Evolutionary conservation across 2,113 vertebrate species (phyloP), one percentile per base, ranked within the genome.

Genomic region (Rhea pennata): DNA sequence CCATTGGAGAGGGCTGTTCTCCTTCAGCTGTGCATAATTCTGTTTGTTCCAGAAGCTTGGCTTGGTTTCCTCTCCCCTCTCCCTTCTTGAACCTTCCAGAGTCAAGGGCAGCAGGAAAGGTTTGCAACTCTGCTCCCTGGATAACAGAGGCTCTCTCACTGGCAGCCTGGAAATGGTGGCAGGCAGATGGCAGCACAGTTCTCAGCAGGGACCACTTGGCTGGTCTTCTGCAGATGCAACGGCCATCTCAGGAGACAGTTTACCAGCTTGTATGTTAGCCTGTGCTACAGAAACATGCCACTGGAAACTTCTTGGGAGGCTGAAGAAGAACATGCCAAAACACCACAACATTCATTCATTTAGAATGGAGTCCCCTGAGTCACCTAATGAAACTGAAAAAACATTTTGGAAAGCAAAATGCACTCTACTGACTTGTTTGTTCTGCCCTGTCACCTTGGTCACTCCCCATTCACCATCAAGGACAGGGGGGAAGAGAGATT

Each of bases 171-270:
- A 88, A 56, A 15, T 31, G 39, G 50, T 31, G 50, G 67, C 27
- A 92, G 58, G 83, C 54, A 81, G 61, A 59, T 17, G 81, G 74
- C 48, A 20, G 36, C 23, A 23, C 39, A 1, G 1, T 4, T 7
- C 39, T 65, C 7, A 1, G 29, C 2, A 20, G 0, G 0, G n/a
- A 4, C 5, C 1, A 4, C 83, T 56, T 26, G 31, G 70, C 50
- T 22, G 39, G 54, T 6, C 3, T 61, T 66, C 56, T 58, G 79
- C 27, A 27, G 71, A 29, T 33, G 21, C 54, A 42, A 42, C 0
- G 0, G 31, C 61, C 31, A 53, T 36, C 29, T 17, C 27, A 19
- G 5, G 27, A 36, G 36, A 36, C 36, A 36, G 36, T 36, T 36
- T 53, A 61, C 27, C 21, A 69, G 31, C 27, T 33, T 79, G 48